Conservation (phyloP, 2,113 vertebrate genomes). For the Castor canadensis region DNA sequence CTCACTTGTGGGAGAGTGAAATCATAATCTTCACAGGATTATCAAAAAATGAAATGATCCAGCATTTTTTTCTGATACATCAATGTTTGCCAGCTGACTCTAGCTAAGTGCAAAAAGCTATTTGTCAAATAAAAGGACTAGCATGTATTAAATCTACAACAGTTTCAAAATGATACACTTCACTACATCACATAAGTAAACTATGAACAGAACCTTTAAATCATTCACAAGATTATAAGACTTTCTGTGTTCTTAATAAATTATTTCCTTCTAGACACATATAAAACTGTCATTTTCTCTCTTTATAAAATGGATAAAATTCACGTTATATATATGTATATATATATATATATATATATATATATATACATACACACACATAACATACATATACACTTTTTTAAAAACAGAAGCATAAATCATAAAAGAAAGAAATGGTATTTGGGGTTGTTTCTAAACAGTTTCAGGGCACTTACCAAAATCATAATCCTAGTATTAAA, state of each 20-base stretch:
- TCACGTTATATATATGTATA: constrained; percentile 37
- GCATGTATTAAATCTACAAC: neutral
- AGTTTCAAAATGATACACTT: neutral
- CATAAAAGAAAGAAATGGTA: neutral
- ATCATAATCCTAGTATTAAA: neutral
- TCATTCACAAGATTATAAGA: constrained; percentile 9
- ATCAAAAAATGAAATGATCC: constrained; percentile 57
- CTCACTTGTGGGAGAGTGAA: constrained; percentile 27
- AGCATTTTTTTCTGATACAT: constrained; percentile 50
- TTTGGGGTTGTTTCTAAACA: constrained; percentile 35
- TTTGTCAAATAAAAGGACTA: neutral
- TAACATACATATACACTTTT: neutral
- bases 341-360: constrained; percentile 24
- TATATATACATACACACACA: neutral
- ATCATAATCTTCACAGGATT: neutral
- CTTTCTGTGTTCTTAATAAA: constrained; percentile 23
- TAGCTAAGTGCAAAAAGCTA: constrained; percentile 28
- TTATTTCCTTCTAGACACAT: constrained; percentile 42
- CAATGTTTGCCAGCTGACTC: constrained; percentile 54
- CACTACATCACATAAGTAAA: neutral
- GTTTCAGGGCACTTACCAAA: constrained; percentile 1
- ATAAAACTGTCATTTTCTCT: constrained; percentile 40
- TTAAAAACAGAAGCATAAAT: constrained; percentile 38
- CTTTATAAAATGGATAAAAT: constrained; percentile 35
- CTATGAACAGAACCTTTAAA: neutral